Conservation (phyloP, 2,113 vertebrate genomes). For the Tenebrosternarchus preto region DNA sequence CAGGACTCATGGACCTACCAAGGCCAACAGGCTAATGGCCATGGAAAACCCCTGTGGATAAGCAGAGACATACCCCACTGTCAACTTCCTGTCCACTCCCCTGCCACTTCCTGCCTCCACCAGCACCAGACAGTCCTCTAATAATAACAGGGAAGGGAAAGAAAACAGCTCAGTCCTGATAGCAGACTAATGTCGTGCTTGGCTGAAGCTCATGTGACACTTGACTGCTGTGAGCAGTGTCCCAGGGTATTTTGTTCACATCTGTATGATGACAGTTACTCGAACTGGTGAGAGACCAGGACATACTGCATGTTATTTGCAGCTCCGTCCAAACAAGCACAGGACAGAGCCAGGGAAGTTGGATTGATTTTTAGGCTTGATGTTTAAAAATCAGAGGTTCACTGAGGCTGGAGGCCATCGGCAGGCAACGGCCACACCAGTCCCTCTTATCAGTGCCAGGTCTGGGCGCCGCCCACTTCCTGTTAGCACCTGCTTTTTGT, state of each 20-base stretch:
- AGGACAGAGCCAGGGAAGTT: conserved; percentile 13
- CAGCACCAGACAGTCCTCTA: not conserved
- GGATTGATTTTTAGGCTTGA: conserved; percentile 32
- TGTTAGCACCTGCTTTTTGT: conserved; percentile 52
- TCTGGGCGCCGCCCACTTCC: conserved; percentile 39
- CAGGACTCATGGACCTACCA: not conserved
- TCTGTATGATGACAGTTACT: not conserved
- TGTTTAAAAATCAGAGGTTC: conserved; percentile 42
- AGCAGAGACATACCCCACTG: conserved; percentile 3
- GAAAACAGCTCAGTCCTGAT: not conserved
- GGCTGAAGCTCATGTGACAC: not conserved
- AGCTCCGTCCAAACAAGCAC: conserved; percentile 18
- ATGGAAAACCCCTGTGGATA: conserved; percentile 23
- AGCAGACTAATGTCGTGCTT: not conserved
- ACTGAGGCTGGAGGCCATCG: conserved; percentile 38
- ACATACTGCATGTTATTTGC: not conserved
- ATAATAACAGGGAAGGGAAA: conserved; percentile 22
- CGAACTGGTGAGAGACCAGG: not conserved
- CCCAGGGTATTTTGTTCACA: not conserved
- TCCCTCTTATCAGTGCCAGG: conserved; percentile 55
- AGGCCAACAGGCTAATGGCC: not conserved
- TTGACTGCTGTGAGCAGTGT: not conserved
- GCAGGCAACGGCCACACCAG: conserved; percentile 54
- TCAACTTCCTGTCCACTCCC: conserved; percentile 41
- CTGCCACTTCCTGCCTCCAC: not conserved